phyloP scores from a whole-genome alignment of 2,888 invertebrate genomes.

The Agrilus biguttatus region DNA sequence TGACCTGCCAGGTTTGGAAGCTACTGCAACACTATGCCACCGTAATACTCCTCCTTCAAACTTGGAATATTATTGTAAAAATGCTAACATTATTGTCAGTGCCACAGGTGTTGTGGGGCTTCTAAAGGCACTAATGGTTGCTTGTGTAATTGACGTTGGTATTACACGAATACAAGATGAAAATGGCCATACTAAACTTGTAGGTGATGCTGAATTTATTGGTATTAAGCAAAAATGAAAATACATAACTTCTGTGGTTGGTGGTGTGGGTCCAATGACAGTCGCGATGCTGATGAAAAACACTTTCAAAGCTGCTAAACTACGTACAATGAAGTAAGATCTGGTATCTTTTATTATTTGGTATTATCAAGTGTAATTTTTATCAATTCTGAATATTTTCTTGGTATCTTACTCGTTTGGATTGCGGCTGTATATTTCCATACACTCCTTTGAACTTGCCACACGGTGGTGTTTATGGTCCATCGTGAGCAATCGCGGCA shows the following conservation, averaged over 20 bases:
- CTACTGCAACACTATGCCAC: conserved; percentile 83
- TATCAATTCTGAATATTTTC: too few species aligned
- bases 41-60: conserved; percentile 70
- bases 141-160: conserved; percentile 80
- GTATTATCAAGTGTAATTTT: too few species aligned
- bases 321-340: not conserved
- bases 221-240: conserved; percentile 69
- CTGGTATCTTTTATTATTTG: too few species aligned
- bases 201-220: conserved; percentile 83
- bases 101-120: conserved; percentile 65
- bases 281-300: conserved; percentile 89
- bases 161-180: conserved; percentile 56
- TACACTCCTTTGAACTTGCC: too few species aligned
- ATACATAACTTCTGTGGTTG: conserved; percentile 78
- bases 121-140: conserved; percentile 72
- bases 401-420: too few species aligned
- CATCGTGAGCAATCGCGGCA: too few species aligned
- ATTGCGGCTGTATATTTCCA: too few species aligned
- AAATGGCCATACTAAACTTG: conserved; percentile 54
- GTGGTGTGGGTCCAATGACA: conserved; percentile 90
- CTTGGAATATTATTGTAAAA: conserved; percentile 49
- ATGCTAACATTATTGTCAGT: conserved; percentile 64
- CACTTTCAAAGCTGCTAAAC: conserved; percentile 56
- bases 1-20: conserved; percentile 58
- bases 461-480: too few species aligned